Evolutionary conservation across 37 sponge, comb jelly and placozoan genomes (phyloP).

Genomic region (Halichondria panicea): DNA sequence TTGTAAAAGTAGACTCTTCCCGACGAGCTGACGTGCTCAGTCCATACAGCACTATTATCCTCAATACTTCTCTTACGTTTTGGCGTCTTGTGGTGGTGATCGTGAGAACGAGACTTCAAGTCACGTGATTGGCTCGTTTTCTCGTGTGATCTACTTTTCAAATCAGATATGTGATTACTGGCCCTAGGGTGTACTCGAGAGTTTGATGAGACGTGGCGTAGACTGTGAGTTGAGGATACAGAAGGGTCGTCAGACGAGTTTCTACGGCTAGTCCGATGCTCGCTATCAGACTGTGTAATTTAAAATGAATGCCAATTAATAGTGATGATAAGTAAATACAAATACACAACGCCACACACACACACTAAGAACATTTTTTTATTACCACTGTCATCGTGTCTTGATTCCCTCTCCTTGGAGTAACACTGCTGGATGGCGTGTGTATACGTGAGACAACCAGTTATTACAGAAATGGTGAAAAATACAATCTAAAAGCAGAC

Average conservation of each 20-base stretch:
- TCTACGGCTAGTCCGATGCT: conserved; percentile 16
- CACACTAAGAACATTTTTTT: too few species aligned
- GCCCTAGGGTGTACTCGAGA: conserved; percentile 60
- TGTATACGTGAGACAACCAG: too few species aligned
- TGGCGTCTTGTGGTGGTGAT: neutral
- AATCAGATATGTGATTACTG: neutral
- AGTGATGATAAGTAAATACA: neutral
- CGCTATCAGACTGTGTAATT: neutral
- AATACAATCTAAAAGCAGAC: too few species aligned
- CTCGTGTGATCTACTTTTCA: neutral
- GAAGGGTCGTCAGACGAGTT: conserved; percentile 67
- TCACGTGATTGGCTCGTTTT: neutral
- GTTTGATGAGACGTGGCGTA: conserved; percentile 52
- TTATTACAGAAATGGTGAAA: too few species aligned
- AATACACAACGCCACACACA: too few species aligned
- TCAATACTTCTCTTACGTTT: conserved; percentile 26
- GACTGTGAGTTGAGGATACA: conserved; percentile 38
- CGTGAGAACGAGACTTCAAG: too few species aligned
- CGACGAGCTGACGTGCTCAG: conserved; percentile 71
- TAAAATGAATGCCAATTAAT: neutral
- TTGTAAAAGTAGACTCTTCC: conserved; percentile 81
- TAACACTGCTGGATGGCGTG: too few species aligned
- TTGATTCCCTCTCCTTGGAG: too few species aligned
- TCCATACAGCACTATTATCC: conserved; percentile 63
- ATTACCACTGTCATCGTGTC: too few species aligned